Evolutionary conservation across 2,888 invertebrate species (phyloP), one percentile per base, ranked within the genome.

Genomic region (Melinaea marsaeus): DNA sequence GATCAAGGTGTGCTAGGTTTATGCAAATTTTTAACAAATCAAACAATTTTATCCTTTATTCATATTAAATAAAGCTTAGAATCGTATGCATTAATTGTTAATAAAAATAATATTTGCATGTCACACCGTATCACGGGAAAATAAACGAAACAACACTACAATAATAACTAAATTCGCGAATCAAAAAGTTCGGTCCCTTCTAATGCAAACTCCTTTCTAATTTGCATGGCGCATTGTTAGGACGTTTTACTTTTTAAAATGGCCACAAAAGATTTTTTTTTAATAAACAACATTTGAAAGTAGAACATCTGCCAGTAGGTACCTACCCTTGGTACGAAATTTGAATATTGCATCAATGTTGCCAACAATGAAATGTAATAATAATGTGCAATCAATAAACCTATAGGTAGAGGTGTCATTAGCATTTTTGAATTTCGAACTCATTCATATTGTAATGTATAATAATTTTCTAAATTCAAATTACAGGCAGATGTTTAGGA

Each of bases 251-350:
- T 84, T 86, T 88, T 86, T 84, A 81, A 86, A 90, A 89, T 86
- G 77, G 87, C 89, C 90, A 90, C 90, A 90, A 90, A 85, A 85
- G 90, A 81, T 87, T 89, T 90, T 86, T 86, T 77, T 88, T 85
- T 83, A 84, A 85, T 87, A 86, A 88, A 85, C 85, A 86, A 84
- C 84, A 83, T 83, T 84, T 61, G 72, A 80, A 87, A 84, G 72
- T 85, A 82, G 85, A 88, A 89, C 90, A 90, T 90, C 90, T 90
- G 90, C 90, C 84, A 70, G 64, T n/a, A n/a, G n/a, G n/a, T 73
- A 74, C 74, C 73, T 73, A 74, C 74, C 73, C 71, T 70, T 66
- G 65, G 62, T 59, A 56, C 59, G 65, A 66, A 61, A 65, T 65
- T 67, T 76, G 72, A 75, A 75, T 78, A 77, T 75, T 71, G 69